Conservation (phyloP, 2,888 invertebrate species). For the Drosophila pegasa region DNA sequence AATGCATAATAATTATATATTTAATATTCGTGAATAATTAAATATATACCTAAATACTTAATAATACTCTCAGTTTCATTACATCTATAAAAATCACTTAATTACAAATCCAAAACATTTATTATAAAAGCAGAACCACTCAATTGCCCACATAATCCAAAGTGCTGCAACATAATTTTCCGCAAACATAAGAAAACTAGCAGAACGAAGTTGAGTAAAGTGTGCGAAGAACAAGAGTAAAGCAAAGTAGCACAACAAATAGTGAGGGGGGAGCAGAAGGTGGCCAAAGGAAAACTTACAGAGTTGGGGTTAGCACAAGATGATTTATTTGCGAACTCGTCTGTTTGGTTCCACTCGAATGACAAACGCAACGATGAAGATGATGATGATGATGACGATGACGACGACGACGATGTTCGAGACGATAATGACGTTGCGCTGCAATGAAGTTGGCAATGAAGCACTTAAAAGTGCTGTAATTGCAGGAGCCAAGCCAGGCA, state of each 20-base stretch:
- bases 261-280: background rate
- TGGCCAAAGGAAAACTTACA: conserved; percentile 3
- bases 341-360: conserved; percentile 80
- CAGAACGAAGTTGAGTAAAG: conserved; percentile 58
- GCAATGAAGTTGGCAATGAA: conserved; percentile 76
- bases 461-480: conserved; percentile 80
- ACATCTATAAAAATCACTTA: conserved; percentile 28
- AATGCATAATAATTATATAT: conserved; percentile 23
- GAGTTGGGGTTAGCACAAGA: conserved; percentile 47
- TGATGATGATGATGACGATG: conserved; percentile 36
- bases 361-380: conserved; percentile 65
- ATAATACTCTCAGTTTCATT: background rate
- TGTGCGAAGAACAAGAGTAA: conserved; percentile 23
- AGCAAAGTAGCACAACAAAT: conserved; percentile 11
- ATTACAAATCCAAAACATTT: conserved; percentile 19
- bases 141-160: conserved; percentile 26
- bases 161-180: conserved; percentile 80
- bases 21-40: no score
- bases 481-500: conserved; percentile 56
- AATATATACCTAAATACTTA: no score
- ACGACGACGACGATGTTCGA: background rate
- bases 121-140: conserved; percentile 20
- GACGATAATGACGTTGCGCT: conserved; percentile 69
- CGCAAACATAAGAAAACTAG: conserved; percentile 78
- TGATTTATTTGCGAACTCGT: conserved; percentile 80